A percentile compares a stretch with the other conserved stretches of the same genome.
Conservation (phyloP, 2,888 invertebrate species). For the Leucania comma region DNA sequence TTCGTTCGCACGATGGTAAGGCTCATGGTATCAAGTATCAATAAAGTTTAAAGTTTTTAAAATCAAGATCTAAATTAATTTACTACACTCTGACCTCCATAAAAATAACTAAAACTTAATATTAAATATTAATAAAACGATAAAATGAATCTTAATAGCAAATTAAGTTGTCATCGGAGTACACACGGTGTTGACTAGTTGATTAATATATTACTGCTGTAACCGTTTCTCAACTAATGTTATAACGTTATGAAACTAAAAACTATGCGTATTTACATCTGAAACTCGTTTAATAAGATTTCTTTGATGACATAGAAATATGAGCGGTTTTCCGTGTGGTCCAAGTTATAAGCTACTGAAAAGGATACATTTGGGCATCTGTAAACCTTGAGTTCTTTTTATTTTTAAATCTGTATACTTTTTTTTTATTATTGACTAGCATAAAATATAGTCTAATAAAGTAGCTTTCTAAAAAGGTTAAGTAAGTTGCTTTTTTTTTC, state of each 20-base stretch:
- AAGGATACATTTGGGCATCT: not conserved
- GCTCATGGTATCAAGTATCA: conserved; percentile 33
- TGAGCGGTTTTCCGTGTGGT: conserved; percentile 44
- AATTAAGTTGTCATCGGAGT: conserved; percentile 40
- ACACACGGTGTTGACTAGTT: conserved; percentile 2
- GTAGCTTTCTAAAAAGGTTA: too few relatives aligned
- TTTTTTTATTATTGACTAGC: too few relatives aligned
- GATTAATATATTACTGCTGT: conserved; percentile 31
- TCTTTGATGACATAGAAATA: conserved; percentile 61
- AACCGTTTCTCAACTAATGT: conserved; percentile 36
- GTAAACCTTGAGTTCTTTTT: too few relatives aligned
- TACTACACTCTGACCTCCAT: conserved; percentile 34
- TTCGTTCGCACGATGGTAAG: too few relatives aligned
- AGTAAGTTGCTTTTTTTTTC: too few relatives aligned
- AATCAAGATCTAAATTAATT: conserved; percentile 38
- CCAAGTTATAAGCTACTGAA: conserved; percentile 8
- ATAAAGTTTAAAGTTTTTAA: conserved; percentile 11
- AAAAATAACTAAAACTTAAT: conserved; percentile 23
- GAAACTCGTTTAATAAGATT: conserved; percentile 57
- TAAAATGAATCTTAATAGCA: conserved; percentile 24
- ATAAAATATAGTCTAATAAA: too few relatives aligned
- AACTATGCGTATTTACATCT: conserved; percentile 65
- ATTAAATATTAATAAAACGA: conserved; percentile 41
- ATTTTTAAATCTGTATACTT: too few relatives aligned
- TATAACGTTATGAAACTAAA: conserved; percentile 53